A percentile compares a stretch with the other conserved stretches of the same genome.
Evolutionary conservation across 2,113 vertebrate species (phyloP).

Genomic region (Thunnus thynnus): DNA sequence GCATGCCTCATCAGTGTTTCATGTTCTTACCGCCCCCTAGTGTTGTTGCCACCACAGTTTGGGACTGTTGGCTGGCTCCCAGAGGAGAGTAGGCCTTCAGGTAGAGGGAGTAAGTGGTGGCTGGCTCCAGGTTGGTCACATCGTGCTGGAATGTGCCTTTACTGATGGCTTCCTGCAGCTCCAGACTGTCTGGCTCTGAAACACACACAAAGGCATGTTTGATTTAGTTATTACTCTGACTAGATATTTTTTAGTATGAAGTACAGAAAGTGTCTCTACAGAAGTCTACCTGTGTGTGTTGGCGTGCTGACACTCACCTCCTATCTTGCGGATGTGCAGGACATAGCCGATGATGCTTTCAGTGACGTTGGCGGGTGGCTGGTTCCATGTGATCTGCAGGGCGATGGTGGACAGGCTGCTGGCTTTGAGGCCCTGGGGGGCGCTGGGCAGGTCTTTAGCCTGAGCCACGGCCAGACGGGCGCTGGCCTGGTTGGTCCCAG

Average conservation of each 20-base stretch:
- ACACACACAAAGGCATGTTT: background rate
- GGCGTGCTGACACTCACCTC: constrained; percentile 65
- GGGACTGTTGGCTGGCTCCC: constrained; percentile 85
- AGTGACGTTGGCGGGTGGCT: constrained; percentile 52
- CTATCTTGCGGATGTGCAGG: constrained; percentile 81
- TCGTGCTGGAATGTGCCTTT: constrained; percentile 83
- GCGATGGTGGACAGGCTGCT: constrained; percentile 68
- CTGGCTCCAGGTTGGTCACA: constrained; percentile 81
- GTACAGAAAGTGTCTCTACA: background rate
- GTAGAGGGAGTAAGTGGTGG: constrained; percentile 84
- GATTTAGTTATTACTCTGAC: background rate
- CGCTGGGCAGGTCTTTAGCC: constrained; percentile 64
- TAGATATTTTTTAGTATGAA: background rate
- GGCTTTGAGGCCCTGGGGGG: constrained; percentile 69
- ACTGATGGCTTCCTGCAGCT: constrained; percentile 87
- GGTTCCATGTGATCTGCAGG: constrained; percentile 79
- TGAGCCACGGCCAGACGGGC: constrained; percentile 80
- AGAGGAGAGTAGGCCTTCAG: constrained; percentile 83
- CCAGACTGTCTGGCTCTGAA: constrained; percentile 81
- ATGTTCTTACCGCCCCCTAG: constrained; percentile 77
- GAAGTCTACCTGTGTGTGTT: background rate
- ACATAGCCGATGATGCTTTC: constrained; percentile 85
- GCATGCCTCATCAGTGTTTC: background rate
- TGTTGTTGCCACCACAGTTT: constrained; percentile 80
- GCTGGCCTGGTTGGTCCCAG: constrained; percentile 87